phyloP scores from a whole-genome alignment of 2,113 vertebrate species.

The Sigmodon hispidus region DNA sequence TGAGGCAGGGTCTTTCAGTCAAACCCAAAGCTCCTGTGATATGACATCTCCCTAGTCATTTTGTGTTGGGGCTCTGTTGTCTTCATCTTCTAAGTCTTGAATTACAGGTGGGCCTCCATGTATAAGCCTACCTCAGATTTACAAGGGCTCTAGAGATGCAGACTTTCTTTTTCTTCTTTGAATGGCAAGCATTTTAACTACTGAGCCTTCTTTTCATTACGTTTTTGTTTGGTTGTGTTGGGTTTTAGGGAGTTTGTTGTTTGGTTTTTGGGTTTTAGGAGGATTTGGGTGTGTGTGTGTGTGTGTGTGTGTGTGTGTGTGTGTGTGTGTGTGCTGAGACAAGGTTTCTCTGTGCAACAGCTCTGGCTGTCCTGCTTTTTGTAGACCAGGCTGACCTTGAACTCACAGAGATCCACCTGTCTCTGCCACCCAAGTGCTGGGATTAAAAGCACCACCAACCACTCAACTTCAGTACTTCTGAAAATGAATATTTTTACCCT shows the following conservation, averaged over 20 bases:
- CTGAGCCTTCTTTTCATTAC: background rate
- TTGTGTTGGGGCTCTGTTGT: background rate
- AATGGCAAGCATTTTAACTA: background rate
- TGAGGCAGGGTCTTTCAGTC: background rate
- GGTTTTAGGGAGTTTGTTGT: background rate
- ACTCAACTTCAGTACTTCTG: background rate
- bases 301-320: no score
- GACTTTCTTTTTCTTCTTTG: background rate
- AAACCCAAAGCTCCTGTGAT: background rate
- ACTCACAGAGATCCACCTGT: background rate
- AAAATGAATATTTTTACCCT: background rate
- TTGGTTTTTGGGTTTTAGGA: no score
- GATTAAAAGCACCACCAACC: background rate
- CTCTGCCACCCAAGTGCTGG: background rate
- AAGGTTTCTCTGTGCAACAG: background rate
- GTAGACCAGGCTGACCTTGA: background rate
- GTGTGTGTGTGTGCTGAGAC: no score
- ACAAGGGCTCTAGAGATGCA: background rate
- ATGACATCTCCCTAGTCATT: background rate
- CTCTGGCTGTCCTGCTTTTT: background rate
- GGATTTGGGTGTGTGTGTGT: no score
- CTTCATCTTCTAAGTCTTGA: background rate
- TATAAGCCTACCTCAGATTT: background rate
- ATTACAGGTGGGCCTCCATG: background rate
- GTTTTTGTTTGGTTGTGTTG: background rate